phyloP scores from a whole-genome alignment of 2,888 invertebrate species.

The Tortrix viridana region DNA sequence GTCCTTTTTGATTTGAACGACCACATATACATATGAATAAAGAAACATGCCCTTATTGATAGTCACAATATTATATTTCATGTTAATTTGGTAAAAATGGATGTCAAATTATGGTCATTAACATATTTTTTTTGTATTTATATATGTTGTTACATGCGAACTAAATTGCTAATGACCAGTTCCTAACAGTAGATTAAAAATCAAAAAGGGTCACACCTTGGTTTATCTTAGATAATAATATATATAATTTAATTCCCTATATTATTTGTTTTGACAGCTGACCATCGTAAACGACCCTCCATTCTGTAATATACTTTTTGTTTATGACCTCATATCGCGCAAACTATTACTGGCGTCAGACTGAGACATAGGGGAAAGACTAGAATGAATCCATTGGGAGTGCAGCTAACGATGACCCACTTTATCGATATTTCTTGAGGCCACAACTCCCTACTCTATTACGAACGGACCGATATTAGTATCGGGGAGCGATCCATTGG shows the following conservation, averaged over 20 bases:
- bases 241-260: not conserved
- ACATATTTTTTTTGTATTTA: too few relatives aligned
- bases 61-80: too few relatives aligned
- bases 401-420: slow-evolving; percentile 71
- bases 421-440: slow-evolving; percentile 58
- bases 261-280: not conserved
- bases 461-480: slow-evolving; percentile 45
- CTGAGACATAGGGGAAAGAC: slow-evolving; percentile 52
- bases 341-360: slow-evolving; percentile 45
- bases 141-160: too few relatives aligned
- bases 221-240: not conserved
- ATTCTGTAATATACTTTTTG: slow-evolving; percentile 22
- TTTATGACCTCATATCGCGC: slow-evolving; percentile 36
- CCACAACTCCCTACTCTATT: slow-evolving; percentile 46
- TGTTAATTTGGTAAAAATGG: too few relatives aligned
- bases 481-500: slow-evolving; percentile 42
- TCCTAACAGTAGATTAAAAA: too few relatives aligned
- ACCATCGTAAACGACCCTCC: slow-evolving; percentile 8
- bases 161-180: too few relatives aligned
- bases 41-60: too few relatives aligned
- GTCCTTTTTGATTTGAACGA: too few relatives aligned
- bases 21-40: too few relatives aligned
- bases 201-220: too few relatives aligned
- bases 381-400: slow-evolving; percentile 69
- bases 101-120: too few relatives aligned